Percentiles rank a stretch among this genome's conserved stretches.
Evolutionary conservation across 2,113 vertebrate species (phyloP).

Genomic region (Cygnus buccinator): DNA sequence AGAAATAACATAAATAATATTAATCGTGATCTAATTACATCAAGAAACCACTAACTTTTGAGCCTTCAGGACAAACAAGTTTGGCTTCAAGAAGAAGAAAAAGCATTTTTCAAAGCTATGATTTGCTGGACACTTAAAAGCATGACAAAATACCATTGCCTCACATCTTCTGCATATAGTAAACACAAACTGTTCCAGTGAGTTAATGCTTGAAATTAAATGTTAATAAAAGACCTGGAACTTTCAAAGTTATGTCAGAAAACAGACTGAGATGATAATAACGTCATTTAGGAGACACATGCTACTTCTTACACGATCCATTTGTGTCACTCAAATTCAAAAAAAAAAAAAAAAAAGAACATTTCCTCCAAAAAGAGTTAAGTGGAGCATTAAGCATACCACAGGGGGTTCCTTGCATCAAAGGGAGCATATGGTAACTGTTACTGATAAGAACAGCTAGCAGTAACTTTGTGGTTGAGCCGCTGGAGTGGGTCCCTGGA

Average conservation of each 20-base stretch:
- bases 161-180: background rate
- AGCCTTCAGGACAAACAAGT: background rate
- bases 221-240: background rate
- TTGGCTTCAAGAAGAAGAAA: background rate
- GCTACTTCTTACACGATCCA: background rate
- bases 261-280: background rate
- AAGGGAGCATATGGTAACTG: background rate
- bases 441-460: background rate
- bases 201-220: background rate
- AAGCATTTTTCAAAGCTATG: background rate
- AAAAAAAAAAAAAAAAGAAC: background rate
- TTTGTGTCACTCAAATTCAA: background rate
- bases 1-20: background rate
- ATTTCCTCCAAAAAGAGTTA: background rate
- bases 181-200: background rate
- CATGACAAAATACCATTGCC: background rate
- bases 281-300: background rate
- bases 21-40: background rate
- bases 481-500: background rate
- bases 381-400: background rate
- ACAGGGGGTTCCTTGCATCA: constrained; percentile 5
- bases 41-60: background rate
- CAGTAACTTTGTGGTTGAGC: constrained; percentile 1
- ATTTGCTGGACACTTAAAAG: background rate
- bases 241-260: background rate